Conservation (phyloP, 1,140 invertebrate species). For the Hyphantria cunea region DNA sequence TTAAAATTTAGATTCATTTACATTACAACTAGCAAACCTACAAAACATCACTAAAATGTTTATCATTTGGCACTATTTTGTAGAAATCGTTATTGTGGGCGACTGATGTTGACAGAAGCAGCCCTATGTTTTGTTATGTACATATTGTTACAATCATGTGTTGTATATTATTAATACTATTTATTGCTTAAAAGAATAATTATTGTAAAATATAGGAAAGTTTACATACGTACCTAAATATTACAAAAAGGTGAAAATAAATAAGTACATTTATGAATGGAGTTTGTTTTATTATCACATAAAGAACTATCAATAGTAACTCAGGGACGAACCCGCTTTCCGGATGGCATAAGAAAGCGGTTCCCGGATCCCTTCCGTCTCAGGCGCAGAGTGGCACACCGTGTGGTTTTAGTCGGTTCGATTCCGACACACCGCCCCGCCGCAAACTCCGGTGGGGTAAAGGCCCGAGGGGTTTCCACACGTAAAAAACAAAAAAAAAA, state of each 20-base stretch:
- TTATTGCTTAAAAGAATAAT: conserved; percentile 62
- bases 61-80: conserved; percentile 21
- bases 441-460: no score
- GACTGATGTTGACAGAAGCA: not conserved
- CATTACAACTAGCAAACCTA: conserved; percentile 5
- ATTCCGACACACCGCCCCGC: no score
- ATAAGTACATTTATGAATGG: conserved; percentile 7
- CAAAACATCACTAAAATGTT: conserved; percentile 20
- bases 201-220: conserved; percentile 59
- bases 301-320: not conserved
- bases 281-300: conserved; percentile 1
- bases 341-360: no score
- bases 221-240: conserved; percentile 61
- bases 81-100: conserved; percentile 18
- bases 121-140: conserved; percentile 35
- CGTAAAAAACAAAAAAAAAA: no score
- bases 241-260: conserved; percentile 53
- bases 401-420: no score
- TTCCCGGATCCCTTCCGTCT: no score
- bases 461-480: no score
- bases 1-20: conserved; percentile 14
- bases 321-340: no score
- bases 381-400: no score
- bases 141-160: conserved; percentile 48
- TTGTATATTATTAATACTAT: conserved; percentile 69